Conservation (phyloP, 1,140 invertebrate species). For the Dreissena polymorpha region DNA sequence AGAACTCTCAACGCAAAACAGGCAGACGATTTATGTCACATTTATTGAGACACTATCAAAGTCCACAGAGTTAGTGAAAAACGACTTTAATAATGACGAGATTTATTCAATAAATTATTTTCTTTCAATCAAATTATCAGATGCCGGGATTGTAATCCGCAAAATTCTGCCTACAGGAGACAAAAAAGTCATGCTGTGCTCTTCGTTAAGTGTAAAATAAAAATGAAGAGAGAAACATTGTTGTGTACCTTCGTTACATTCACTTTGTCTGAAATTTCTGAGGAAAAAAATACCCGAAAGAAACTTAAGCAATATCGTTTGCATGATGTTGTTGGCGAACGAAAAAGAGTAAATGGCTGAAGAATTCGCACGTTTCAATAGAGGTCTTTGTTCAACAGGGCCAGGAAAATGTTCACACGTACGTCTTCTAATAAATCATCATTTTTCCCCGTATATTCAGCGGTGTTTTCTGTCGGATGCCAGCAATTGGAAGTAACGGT, state of each 20-base stretch:
- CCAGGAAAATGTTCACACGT: neutral
- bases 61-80: too few relatives aligned
- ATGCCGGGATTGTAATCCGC: neutral
- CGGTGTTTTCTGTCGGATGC: neutral
- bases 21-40: too few relatives aligned
- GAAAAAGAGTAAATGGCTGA: neutral
- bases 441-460: neutral
- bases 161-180: neutral
- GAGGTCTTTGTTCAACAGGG: neutral
- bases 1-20: too few relatives aligned
- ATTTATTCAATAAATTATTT: too few relatives aligned
- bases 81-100: too few relatives aligned
- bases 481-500: neutral
- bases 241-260: neutral
- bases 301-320: neutral
- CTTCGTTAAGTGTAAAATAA: neutral
- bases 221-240: neutral
- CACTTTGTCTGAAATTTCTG: neutral
- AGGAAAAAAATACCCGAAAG: slow-evolving; percentile 21
- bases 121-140: slow-evolving; percentile 2
- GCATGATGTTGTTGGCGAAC: neutral
- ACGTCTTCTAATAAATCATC: neutral
- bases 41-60: too few relatives aligned
- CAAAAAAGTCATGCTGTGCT: neutral
- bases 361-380: neutral